Conservation (phyloP, 2,797 vertebrate genomes). For the Threskiornis aethiopicus region DNA sequence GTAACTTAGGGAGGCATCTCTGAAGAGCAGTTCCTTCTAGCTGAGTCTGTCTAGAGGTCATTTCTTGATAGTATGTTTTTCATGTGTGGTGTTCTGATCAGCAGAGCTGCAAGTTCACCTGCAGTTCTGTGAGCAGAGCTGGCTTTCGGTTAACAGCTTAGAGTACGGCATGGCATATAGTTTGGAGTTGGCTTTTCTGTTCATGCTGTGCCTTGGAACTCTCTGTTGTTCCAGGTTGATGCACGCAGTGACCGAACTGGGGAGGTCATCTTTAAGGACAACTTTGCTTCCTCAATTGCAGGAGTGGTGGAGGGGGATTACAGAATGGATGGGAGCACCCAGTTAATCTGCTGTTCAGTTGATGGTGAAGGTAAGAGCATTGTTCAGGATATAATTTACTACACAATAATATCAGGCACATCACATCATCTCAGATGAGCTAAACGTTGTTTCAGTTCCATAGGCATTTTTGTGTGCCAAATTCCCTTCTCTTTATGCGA, state of each 20-base stretch:
- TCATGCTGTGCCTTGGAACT: not conserved
- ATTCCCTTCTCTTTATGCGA: not conserved
- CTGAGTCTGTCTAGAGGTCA: not conserved
- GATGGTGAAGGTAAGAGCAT: conserved; percentile 89
- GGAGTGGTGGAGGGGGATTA: conserved; percentile 96
- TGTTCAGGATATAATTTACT: not conserved
- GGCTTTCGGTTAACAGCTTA: not conserved
- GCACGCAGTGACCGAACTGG: conserved; percentile 95
- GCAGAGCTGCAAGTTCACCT: not conserved
- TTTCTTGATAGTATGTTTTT: not conserved
- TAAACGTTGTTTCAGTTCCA: not conserved
- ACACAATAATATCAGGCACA: not conserved
- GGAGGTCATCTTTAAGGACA: conserved; percentile 98
- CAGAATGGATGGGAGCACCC: conserved; percentile 90
- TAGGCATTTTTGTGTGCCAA: not conserved
- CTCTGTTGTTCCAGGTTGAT: conserved; percentile 83
- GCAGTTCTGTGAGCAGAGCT: not conserved
- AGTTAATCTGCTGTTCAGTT: conserved; percentile 93
- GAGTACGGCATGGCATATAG: accelerated
- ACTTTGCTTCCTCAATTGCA: conserved; percentile 91
- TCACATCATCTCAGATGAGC: not conserved
- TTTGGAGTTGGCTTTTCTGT: not conserved
- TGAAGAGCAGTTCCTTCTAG: not conserved
- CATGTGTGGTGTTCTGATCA: not conserved
- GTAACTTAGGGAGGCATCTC: not conserved